phyloP scores from a whole-genome alignment of 1,140 invertebrate genomes.

The Tetragonula clypearis region DNA sequence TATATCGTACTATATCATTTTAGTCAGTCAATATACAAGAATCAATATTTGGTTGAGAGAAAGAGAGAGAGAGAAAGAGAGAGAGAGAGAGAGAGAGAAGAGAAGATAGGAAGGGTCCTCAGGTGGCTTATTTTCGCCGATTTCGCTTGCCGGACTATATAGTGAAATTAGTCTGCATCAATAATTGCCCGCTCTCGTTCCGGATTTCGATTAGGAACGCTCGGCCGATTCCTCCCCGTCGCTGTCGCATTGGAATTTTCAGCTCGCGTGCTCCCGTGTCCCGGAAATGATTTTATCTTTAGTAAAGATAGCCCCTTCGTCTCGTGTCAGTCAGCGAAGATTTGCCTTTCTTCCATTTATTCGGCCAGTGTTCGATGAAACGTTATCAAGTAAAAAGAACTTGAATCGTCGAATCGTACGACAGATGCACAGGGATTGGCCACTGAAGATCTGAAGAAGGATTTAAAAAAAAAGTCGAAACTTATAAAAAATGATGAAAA shows the following conservation, averaged over 20 bases:
- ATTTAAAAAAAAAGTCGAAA: too few relatives aligned
- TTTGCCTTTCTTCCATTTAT: neutral
- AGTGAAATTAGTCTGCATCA: neutral
- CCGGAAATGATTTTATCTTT: slow-evolving; percentile 7
- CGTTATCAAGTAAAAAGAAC: too few relatives aligned
- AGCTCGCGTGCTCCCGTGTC: neutral
- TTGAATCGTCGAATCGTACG: too few relatives aligned
- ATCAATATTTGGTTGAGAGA: too few relatives aligned
- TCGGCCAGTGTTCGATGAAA: too few relatives aligned
- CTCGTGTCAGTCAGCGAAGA: neutral
- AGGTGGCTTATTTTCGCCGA: neutral
- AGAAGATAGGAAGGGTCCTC: neutral
- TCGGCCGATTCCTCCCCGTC: neutral
- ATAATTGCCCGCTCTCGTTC: neutral
- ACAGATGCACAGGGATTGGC: too few relatives aligned
- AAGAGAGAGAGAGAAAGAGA: neutral
- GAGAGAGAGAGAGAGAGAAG: neutral
- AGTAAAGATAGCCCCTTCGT: too few relatives aligned
- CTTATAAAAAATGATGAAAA: too few relatives aligned
- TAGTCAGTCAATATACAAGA: too few relatives aligned
- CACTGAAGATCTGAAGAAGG: too few relatives aligned
- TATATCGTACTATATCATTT: too few relatives aligned
- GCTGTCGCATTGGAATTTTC: neutral
- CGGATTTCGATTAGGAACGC: slow-evolving; percentile 7
- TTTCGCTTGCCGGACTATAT: neutral